Percentiles rank a stretch among this genome's conserved stretches.
Evolutionary conservation across 2,113 vertebrate genomes (phyloP).

Genomic region (Sprattus sprattus): DNA sequence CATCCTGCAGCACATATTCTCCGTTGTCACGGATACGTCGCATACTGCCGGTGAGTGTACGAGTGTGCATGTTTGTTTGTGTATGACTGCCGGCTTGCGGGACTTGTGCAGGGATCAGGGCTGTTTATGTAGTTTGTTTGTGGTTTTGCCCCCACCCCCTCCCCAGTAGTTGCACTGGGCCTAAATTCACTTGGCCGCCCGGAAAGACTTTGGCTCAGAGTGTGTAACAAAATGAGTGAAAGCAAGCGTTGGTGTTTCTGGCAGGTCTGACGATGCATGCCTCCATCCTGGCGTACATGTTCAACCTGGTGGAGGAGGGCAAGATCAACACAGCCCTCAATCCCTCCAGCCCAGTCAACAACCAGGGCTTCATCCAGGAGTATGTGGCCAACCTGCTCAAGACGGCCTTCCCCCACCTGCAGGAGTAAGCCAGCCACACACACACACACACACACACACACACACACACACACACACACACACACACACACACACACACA

Average conservation of each 20-base stretch:
- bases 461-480: not conserved
- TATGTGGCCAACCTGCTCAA: constrained; percentile 98
- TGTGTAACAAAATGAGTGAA: not conserved
- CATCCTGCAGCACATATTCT: constrained; percentile 97
- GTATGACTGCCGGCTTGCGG: not conserved
- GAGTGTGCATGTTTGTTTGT: not conserved
- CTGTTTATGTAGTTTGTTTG: not conserved
- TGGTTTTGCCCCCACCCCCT: not conserved
- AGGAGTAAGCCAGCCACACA: constrained; percentile 81
- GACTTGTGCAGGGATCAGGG: not conserved
- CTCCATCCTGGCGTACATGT: constrained; percentile 98
- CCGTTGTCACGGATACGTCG: constrained; percentile 97
- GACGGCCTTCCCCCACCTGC: constrained; percentile 96
- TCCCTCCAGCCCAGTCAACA: constrained; percentile 85
- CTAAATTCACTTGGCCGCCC: no score
- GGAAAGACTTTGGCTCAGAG: not conserved
- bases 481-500: not conserved
- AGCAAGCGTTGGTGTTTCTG: constrained; percentile 1
- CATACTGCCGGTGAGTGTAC: constrained; percentile 88
- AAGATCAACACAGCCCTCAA: constrained; percentile 90
- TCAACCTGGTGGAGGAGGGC: constrained; percentile 98
- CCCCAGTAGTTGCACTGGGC: not conserved
- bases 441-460: not conserved
- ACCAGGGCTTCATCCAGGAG: constrained; percentile 97
- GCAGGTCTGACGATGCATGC: constrained; percentile 98